Conservation (phyloP, 2,113 vertebrate genomes). For the Larimichthys polyactis region DNA sequence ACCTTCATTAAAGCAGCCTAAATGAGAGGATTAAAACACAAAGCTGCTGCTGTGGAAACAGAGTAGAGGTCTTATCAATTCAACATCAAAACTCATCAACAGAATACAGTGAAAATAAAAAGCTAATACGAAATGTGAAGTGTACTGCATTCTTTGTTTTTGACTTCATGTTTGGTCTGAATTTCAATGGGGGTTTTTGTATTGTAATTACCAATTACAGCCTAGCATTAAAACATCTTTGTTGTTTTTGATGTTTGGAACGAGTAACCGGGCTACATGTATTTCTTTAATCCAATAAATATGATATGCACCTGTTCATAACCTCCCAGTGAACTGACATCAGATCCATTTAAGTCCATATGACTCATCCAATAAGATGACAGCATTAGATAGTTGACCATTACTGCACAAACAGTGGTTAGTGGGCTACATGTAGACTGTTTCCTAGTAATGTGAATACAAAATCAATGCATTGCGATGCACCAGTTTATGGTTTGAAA, state of each 20-base stretch:
- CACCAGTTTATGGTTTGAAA: constrained; percentile 5
- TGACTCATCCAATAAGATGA: constrained; percentile 4
- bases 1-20: neutral
- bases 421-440: constrained; percentile 15
- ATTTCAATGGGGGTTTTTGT: neutral
- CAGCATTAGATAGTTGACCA: constrained; percentile 2
- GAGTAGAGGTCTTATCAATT: neutral
- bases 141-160: neutral
- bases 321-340: constrained; percentile 16
- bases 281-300: neutral
- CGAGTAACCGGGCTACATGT: neutral
- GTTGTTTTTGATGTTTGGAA: no score
- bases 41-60: constrained; percentile 19
- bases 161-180: neutral
- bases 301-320: neutral
- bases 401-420: constrained; percentile 24
- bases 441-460: constrained; percentile 19
- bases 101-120: neutral
- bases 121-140: neutral
- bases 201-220: neutral
- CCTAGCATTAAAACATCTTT: neutral
- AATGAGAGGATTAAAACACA: neutral
- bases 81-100: neutral
- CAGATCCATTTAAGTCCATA: constrained; percentile 28
- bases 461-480: constrained; percentile 21